phyloP scores from a whole-genome alignment of 2,888 invertebrate genomes.

The Patella depressa region DNA sequence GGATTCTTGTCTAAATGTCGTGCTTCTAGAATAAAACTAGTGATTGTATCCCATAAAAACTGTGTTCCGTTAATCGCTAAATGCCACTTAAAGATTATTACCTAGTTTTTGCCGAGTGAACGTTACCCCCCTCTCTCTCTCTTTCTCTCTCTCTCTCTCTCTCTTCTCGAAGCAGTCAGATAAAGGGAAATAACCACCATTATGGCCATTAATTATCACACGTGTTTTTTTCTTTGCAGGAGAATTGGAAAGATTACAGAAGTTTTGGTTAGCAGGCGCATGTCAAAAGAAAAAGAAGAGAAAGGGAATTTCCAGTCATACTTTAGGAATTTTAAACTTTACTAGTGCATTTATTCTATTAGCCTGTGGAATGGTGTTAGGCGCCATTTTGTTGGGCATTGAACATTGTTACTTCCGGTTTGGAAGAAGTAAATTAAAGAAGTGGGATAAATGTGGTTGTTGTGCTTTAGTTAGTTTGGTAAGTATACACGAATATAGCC shows the following conservation, averaged over 20 bases:
- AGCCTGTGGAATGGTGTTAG: constrained; percentile 93
- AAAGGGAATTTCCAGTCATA: constrained; percentile 77
- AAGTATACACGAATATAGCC: constrained; percentile 69
- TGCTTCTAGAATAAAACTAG: no score
- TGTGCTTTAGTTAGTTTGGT: constrained; percentile 95
- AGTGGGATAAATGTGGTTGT: constrained; percentile 86
- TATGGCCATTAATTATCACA: no score
- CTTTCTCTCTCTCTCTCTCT: no score
- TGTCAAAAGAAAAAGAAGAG: constrained; percentile 89
- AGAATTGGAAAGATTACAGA: constrained; percentile 91
- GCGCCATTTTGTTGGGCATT: constrained; percentile 86
- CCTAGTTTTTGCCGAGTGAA: no score
- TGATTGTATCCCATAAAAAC: no score
- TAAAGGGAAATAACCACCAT: no score
- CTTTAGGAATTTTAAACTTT: constrained; percentile 82
- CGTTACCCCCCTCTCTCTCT: no score
- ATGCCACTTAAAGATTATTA: no score
- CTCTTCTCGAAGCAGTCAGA: no score
- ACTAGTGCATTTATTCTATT: constrained; percentile 95
- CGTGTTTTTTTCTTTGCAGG: constrained; percentile 74
- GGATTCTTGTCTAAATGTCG: no score
- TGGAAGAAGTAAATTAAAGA: constrained; percentile 63
- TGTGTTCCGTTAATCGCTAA: no score
- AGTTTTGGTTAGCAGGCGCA: constrained; percentile 96
- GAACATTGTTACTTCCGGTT: constrained; percentile 97